Evolutionary conservation across 2,797 vertebrate genomes (phyloP).

Genomic region (Geotrypetes seraphini): DNA sequence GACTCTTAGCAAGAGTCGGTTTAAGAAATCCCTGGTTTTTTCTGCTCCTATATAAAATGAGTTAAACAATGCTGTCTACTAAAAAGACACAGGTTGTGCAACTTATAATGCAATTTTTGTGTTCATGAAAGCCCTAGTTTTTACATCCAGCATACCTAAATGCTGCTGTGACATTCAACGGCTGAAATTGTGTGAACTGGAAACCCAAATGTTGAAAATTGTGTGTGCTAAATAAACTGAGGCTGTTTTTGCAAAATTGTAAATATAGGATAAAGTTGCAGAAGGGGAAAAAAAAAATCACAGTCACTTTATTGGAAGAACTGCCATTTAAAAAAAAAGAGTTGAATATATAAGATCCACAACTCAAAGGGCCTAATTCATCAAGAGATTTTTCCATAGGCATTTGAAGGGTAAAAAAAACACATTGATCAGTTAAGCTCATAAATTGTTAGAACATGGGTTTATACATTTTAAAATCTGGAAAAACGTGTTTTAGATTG

Average conservation of each 20-base stretch:
- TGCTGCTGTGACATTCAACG: conserved; percentile 1
- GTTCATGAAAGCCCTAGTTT: neutral
- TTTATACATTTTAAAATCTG: no score
- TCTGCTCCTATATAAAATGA: no score
- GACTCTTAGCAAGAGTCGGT: no score
- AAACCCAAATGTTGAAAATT: conserved; percentile 3
- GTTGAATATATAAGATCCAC: no score
- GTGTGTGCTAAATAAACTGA: conserved; percentile 5
- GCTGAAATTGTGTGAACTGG: conserved; percentile 1
- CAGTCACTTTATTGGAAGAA: conserved; percentile 1
- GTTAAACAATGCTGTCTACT: no score
- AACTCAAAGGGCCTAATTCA: no score
- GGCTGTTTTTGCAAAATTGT: conserved; percentile 1
- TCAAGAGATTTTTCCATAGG: neutral
- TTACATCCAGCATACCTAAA: neutral
- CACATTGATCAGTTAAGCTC: no score
- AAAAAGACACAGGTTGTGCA: no score
- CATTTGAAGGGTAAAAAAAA: neutral
- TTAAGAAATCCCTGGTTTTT: no score
- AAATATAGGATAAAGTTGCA: conserved; percentile 1
- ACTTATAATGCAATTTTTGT: no score
- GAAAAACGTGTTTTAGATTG: no score
- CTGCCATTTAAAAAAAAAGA: conserved; percentile 1
- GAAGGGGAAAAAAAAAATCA: conserved; percentile 6
- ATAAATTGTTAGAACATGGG: no score